Evolutionary conservation across 1,140 invertebrate genomes (phyloP), one percentile per base, ranked within the genome.

Genomic region (Octopus bimaculoides): DNA sequence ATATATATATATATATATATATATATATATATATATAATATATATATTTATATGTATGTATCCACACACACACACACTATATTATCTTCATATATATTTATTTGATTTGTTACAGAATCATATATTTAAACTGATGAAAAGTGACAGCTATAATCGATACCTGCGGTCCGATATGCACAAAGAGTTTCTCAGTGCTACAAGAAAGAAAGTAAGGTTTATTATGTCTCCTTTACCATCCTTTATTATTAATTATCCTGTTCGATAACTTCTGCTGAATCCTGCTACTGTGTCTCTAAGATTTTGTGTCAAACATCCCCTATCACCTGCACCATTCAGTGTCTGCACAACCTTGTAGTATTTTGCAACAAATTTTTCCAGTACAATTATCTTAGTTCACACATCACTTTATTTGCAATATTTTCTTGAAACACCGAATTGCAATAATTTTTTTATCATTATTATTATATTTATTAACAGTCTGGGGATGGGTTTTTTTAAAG

Each of bases 51-150:
- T 61, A 61, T 61, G 17, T 17, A 61, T 61, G 17, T 4, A 61
- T 61, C 17, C 56, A 61, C 17, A 61, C 17, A 61, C 17, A 61
- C 17, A 61, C 17, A 61, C 17, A 17, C 9, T 61, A 17, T 61
- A 17, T 61, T 12, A 61, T 17, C 9, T 61, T 12, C 56, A 61
- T 9, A 61, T 61, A 2, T 61, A 61, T 41, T 41, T 41, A 41
- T 41, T 41, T 41, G 26, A 79, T 69, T 56, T 66, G 77, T 90
- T 91, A 71, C 91, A 98, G 95, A 96, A 97, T 9, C 98, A 99
- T 91, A 97, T 99, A 54, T 99, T 99, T 91, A 97, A 99, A 88
- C 92, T 99, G 80, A 99, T 99, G 98, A 99, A 99, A 89, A 98
- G 96, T 85, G 98, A 99, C 90, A 98, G 96, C 85, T 99, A 99